A percentile compares a stretch with the other conserved stretches of the same genome.
Evolutionary conservation across 2,797 vertebrate genomes (phyloP).

Genomic region (Xenops minutus): DNA sequence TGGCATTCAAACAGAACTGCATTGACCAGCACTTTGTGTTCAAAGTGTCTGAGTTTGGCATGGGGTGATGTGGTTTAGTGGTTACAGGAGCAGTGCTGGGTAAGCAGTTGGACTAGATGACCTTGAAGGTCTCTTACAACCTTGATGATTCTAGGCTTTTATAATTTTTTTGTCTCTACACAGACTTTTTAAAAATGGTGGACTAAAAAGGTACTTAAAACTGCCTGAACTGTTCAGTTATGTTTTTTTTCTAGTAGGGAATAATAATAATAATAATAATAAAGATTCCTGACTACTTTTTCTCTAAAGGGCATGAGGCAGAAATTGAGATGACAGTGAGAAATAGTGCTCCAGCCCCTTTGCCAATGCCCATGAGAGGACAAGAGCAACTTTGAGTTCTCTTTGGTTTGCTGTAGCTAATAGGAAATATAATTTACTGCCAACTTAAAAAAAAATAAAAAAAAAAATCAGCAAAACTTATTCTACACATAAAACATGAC

Average conservation of each 20-base stretch:
- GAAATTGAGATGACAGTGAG: background rate
- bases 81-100: background rate
- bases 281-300: background rate
- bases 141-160: background rate
- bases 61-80: background rate
- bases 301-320: background rate
- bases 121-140: background rate
- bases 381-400: background rate
- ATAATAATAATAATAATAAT: no score
- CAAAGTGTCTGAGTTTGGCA: background rate
- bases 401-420: background rate
- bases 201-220: background rate
- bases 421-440: background rate
- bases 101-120: background rate
- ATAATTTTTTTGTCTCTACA: background rate
- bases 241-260: background rate
- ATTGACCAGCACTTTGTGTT: background rate
- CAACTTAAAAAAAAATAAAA: background rate
- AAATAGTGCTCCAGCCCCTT: background rate
- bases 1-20: background rate
- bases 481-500: background rate
- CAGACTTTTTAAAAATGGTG: background rate
- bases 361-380: background rate
- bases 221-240: background rate
- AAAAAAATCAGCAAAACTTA: background rate